Conservation (phyloP, 2,113 vertebrate species). For the Seriola aureovittata region DNA sequence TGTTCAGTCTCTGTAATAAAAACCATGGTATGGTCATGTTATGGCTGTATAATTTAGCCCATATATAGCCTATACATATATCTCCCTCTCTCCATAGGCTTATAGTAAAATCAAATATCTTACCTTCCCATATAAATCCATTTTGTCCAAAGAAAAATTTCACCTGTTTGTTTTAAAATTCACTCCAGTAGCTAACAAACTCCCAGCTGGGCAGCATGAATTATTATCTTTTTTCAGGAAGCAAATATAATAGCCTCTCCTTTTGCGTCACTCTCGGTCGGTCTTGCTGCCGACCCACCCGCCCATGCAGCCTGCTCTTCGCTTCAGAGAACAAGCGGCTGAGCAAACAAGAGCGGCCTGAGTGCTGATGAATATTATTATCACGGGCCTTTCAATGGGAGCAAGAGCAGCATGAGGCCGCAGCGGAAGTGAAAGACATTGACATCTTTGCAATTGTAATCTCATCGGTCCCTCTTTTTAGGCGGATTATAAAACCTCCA, state of each 20-base stretch:
- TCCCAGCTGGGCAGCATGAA: constrained; percentile 18
- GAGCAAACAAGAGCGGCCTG: constrained; percentile 61
- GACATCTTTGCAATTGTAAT: constrained; percentile 54
- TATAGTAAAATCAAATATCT: constrained; percentile 49
- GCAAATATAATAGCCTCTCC: constrained; percentile 67
- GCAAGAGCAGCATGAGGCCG: constrained; percentile 26
- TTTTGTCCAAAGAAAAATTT: constrained; percentile 43
- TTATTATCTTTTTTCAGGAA: constrained; percentile 30
- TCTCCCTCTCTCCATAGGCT: not conserved
- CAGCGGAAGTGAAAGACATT: not conserved
- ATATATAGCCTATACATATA: not conserved
- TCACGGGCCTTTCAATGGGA: constrained; percentile 37
- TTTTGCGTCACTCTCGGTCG: constrained; percentile 63
- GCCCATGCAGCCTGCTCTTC: constrained; percentile 30
- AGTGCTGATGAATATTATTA: constrained; percentile 68
- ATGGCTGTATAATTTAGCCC: not conserved
- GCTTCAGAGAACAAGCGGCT: constrained; percentile 53
- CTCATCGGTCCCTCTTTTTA: not conserved
- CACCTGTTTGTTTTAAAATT: not conserved
- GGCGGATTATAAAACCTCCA: not conserved
- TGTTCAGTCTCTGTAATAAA: not conserved
- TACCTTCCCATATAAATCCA: constrained; percentile 94
- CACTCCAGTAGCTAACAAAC: constrained; percentile 6
- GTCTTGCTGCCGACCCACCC: not conserved
- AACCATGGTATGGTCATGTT: no score